These are phyloP conservation scores for Cephus runcator DNA, from an alignment of 2,888 invertebrate genomes.

Conservation along the genomic window DNA sequence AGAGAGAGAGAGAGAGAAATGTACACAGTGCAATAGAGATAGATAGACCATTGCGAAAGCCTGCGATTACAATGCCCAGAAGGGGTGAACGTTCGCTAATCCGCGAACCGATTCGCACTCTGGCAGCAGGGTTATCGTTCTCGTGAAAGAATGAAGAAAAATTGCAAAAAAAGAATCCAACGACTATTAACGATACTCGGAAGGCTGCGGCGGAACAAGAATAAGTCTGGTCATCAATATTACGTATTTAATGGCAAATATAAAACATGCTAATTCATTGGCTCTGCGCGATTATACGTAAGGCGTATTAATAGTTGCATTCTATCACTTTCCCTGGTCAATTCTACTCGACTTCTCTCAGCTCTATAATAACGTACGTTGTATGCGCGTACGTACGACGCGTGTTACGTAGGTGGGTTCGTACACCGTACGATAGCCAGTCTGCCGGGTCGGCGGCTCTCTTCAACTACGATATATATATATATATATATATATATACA, in stretches of 20 bases:
- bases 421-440: not conserved
- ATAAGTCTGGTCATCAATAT: not conserved
- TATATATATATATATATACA: too few species aligned
- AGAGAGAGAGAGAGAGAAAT: not conserved
- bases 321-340: not conserved
- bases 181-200: not conserved
- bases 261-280: not conserved
- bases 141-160: not conserved
- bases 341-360: conserved; percentile 5
- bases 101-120: conserved; percentile 2
- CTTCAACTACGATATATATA: not conserved
- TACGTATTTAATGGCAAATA: not conserved
- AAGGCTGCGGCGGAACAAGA: not conserved
- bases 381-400: not conserved
- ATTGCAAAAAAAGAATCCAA: not conserved
- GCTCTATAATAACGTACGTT: not conserved
- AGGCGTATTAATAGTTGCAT: conserved; percentile 13
- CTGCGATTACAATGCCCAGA: not conserved
- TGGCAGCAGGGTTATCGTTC: not conserved
- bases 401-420: not conserved
- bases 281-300: not conserved
- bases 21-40: not conserved
- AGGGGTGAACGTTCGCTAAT: conserved; percentile 33
- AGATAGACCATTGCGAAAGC: not conserved
- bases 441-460: not conserved